These are phyloP conservation scores for Pemphredon lugubris DNA, from an alignment of 2,888 invertebrate species.

Conservation along the genomic window DNA sequence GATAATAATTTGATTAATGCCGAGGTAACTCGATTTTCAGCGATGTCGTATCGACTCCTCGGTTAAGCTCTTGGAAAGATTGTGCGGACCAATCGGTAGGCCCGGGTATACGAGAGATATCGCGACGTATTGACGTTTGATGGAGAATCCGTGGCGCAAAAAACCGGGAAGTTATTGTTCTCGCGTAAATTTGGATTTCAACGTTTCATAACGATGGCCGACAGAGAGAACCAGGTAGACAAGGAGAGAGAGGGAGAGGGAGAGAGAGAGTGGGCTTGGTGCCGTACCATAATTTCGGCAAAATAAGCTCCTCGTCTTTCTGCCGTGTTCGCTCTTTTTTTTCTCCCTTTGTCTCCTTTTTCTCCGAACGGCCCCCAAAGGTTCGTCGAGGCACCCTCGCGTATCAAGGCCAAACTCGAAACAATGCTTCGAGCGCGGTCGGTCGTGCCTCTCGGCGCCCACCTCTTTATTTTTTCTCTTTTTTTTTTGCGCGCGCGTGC, in stretches of 20 bases:
- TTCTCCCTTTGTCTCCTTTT: no score
- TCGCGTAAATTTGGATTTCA: no score
- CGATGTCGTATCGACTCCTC: no score
- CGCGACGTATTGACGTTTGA: no score
- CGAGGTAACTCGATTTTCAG: no score
- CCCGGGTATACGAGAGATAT: no score
- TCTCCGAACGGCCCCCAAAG: constrained; percentile 9
- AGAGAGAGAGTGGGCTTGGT: background rate
- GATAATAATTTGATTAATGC: no score
- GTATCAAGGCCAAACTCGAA: constrained; percentile 41
- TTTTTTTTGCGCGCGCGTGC: constrained; percentile 3
- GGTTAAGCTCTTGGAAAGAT: no score
- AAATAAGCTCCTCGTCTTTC: constrained; percentile 16
- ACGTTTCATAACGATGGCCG: background rate
- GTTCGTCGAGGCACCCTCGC: constrained; percentile 16
- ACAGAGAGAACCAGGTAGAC: background rate
- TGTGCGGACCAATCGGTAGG: no score
- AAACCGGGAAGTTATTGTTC: no score
- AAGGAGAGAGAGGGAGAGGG: background rate
- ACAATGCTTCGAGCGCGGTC: constrained; percentile 41
- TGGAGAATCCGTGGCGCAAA: no score
- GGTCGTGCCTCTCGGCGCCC: constrained; percentile 33
- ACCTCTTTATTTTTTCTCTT: background rate
- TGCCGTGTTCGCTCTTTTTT: constrained; percentile 32
- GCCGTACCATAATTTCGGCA: background rate